Percentiles rank a stretch among this genome's conserved stretches.
These are phyloP conservation scores for Acheta domesticus DNA, from an alignment of 2,888 invertebrate species.

Conservation along the genomic window DNA sequence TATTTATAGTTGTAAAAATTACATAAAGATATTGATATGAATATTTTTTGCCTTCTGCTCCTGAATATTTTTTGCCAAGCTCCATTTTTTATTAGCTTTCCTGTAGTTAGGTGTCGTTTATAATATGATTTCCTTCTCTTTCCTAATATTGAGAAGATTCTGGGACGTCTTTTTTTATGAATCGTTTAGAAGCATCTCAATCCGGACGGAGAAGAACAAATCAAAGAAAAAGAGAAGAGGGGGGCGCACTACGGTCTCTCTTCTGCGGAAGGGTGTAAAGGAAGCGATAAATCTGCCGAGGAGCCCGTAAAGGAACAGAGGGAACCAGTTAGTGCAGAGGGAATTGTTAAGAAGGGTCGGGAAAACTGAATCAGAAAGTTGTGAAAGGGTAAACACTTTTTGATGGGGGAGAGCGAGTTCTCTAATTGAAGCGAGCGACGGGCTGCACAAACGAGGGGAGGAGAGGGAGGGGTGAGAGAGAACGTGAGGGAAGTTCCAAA, in stretches of 20 bases:
- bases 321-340: constrained; percentile 6
- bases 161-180: not conserved
- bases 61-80: too few relatives aligned
- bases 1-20: too few relatives aligned
- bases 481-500: not conserved
- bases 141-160: too few relatives aligned
- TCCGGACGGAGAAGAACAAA: not conserved
- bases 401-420: not conserved
- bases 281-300: constrained; percentile 8
- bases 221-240: not conserved
- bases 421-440: not conserved
- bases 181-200: not conserved
- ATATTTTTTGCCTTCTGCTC: too few relatives aligned
- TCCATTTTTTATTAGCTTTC: too few relatives aligned
- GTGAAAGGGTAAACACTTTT: constrained; percentile 18
- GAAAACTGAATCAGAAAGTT: constrained; percentile 9
- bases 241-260: too few relatives aligned
- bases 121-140: too few relatives aligned
- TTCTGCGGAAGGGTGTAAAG: not conserved
- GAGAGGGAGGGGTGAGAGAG: not conserved
- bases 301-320: not conserved
- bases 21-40: too few relatives aligned
- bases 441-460: not conserved
- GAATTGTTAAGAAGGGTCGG: constrained; percentile 18
- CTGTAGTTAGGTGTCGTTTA: too few relatives aligned